Conservation (phyloP, 1,140 invertebrate species). For the Aethina tumida region DNA sequence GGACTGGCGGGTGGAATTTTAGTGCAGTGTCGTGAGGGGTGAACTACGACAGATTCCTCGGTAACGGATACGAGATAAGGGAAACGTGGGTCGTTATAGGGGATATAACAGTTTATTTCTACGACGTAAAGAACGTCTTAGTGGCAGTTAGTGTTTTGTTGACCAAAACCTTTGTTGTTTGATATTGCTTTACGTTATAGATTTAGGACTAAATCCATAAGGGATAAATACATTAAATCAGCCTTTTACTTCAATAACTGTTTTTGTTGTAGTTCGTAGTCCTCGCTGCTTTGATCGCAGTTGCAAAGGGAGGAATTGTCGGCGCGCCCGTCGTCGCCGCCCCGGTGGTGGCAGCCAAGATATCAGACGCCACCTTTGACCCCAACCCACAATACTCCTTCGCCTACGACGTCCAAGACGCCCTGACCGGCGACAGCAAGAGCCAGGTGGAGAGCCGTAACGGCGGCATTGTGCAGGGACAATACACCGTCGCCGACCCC, state of each 20-base stretch:
- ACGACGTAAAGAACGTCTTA: neutral
- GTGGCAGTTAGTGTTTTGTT: neutral
- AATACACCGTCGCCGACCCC: constrained; percentile 52
- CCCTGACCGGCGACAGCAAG: constrained; percentile 46
- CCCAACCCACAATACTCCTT: constrained; percentile 42
- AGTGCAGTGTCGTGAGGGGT: too few species aligned
- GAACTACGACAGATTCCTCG: too few species aligned
- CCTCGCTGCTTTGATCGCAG: constrained; percentile 15
- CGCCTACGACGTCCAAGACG: constrained; percentile 45
- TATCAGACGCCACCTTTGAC: constrained; percentile 40
- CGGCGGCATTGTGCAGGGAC: constrained; percentile 54
- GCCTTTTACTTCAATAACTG: constrained; percentile 9
- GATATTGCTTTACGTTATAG: neutral
- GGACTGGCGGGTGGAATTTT: neutral
- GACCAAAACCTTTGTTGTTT: neutral
- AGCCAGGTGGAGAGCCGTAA: constrained; percentile 43
- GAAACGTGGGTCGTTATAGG: too few species aligned
- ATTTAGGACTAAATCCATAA: neutral
- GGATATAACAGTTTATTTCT: neutral
- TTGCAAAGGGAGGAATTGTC: constrained; percentile 20
- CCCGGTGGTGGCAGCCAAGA: constrained; percentile 27
- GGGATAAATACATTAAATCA: constrained; percentile 20
- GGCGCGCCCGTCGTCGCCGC: constrained; percentile 26
- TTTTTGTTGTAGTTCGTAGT: constrained; percentile 9
- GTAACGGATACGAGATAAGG: too few species aligned